Evolutionary conservation across 2,888 invertebrate genomes (phyloP), one percentile per base, ranked within the genome.

Genomic region (Andrena praecox): DNA sequence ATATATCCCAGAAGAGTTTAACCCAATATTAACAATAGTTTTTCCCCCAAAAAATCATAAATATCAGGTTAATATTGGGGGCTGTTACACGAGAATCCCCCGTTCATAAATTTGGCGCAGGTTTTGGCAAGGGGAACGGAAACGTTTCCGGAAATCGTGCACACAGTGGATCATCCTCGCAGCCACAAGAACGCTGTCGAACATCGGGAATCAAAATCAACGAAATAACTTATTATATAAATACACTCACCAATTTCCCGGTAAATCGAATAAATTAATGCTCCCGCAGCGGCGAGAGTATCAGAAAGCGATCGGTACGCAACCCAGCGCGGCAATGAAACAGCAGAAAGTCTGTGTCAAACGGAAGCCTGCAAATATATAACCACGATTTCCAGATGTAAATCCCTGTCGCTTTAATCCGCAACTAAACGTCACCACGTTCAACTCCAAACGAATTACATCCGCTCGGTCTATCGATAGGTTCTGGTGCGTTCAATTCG

Each of bases 361-460:
- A 35, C 12, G 3, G 31, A 60, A 60, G 2, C 60, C 2, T 56
- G 6, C 6, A 31, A 31, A 31, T 20, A 42, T 56, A 56, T 24
- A 24, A 27, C 12, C 24, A 24, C 10, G 56, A 56, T 56, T 56
- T 56, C 27, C 27, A 27, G 27, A 56, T 56, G 56, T 27, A 10
- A 56, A 27, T 70, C 31, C 31, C 12, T 20, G 33, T 60, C 16
- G 12, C 31, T 4, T 0, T 52, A 50, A 60, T 2, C 31, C 20
- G 10, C 16, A 54, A 16, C 24, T 24, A 71, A 71, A 52, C 50
- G 33, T 56, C 10, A 8, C 20, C 7, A 16, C 24, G 24, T 20
- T 31, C 10, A 33, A 52, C 33, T 71, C 31, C 24, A 56, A 48
- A 59, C 67, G 67, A 67, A 29, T 74, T 56, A 5, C 20, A 24